Evolutionary conservation across 2,113 vertebrate species (phyloP), one percentile per base, ranked within the genome.

Genomic region (Mugil cephalus): DNA sequence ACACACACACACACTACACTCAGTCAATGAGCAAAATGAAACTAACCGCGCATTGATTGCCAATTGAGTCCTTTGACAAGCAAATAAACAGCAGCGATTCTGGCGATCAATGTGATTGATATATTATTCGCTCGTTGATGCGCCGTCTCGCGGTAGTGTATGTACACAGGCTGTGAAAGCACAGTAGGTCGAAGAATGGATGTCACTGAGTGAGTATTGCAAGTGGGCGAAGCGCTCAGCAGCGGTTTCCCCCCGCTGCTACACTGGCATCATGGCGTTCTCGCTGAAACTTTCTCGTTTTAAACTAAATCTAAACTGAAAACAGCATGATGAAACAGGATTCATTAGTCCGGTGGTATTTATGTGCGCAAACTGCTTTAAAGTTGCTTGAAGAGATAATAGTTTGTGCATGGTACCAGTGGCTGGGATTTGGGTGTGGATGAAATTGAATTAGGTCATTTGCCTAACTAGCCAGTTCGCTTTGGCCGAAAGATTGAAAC

Each of bases 51-150:
- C 84, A 93, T 91, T 89, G 90, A 93, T 88, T 88, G 80, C 64
- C 84, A 88, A 91, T 89, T 65, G 77, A 89, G 77, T 68, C 74
- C 77, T 84, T 77, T 87, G 90, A 92, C 91, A 85, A 75, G 89
- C 83, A 84, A 90, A 92, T 91, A 92, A 93, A 92, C 83, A 74
- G 64, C 80, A 89, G 18, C 62, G 69, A 87, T 87, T 85, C 35
- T 80, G 30, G 48, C 24, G 72, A 84, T 89, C 83, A 88, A 90
- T 91, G 64, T 55, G 75, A 82, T 83, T 73, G 83, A 91, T 73
- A 84, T 74, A 84, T 88, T 60, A 70, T 77, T 61, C 60, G 35
- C 42, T 64, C 45, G 64, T 74, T 76, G 66, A 70, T 67, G 69
- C 63, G 40, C 52, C 47, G 19, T 77, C 69, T 66, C 7, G 0